Evolutionary conservation across 2,797 vertebrate species (phyloP).

Genomic region (Pempheris klunzingeri): DNA sequence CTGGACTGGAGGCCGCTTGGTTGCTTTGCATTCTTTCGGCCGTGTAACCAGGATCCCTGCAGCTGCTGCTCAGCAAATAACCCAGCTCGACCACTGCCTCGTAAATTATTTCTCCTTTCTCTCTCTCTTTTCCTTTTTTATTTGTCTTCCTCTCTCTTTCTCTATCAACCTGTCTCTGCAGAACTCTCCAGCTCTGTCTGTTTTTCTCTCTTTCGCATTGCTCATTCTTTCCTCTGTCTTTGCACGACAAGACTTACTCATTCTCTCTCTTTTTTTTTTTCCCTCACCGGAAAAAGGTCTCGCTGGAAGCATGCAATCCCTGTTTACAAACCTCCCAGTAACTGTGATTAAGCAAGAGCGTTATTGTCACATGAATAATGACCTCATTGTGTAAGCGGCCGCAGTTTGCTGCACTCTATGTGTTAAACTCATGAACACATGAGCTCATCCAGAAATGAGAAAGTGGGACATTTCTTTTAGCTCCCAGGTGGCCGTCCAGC

Average conservation of each 20-base stretch:
- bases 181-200: constrained; percentile 4
- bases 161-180: neutral
- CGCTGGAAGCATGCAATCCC: neutral
- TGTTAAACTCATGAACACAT: constrained; percentile 19
- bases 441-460: constrained; percentile 24
- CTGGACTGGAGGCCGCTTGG: constrained; percentile 38
- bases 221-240: neutral
- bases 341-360: constrained; percentile 25
- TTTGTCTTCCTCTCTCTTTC: constrained; percentile 1
- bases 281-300: neutral
- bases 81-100: neutral
- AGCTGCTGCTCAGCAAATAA: constrained; percentile 43
- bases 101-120: constrained; percentile 3
- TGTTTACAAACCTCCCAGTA: constrained; percentile 36
- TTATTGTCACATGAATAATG: constrained; percentile 28
- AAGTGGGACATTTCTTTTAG: constrained; percentile 32
- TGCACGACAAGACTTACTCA: neutral
- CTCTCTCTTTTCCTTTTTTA: neutral
- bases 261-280: constrained; percentile 1
- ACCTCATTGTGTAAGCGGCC: constrained; percentile 27
- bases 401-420: constrained; percentile 12
- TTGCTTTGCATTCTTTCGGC: constrained; percentile 55
- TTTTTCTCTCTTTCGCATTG: neutral
- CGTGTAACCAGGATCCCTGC: constrained; percentile 71
- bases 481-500: constrained; percentile 30